phyloP scores from a whole-genome alignment of 2,113 vertebrate species.

The Empidonax alnorum region DNA sequence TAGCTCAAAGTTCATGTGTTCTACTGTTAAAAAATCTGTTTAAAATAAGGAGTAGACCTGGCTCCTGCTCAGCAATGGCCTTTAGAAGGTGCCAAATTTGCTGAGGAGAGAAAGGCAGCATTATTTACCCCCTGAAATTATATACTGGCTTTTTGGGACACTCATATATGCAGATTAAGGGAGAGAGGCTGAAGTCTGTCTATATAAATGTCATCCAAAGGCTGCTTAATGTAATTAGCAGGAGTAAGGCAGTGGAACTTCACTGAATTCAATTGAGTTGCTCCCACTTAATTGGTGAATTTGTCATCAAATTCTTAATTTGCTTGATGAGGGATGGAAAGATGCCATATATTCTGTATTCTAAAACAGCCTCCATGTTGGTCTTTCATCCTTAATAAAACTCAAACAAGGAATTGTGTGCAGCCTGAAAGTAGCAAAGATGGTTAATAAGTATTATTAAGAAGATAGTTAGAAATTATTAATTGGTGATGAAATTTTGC shows the following conservation, averaged over 20 bases:
- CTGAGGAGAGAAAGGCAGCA: not conserved
- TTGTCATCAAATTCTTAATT: slow-evolving; percentile 12
- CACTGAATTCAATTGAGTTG: not conserved
- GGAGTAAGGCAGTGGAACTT: not conserved
- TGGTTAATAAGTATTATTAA: not conserved
- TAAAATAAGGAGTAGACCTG: not conserved
- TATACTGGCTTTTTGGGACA: not conserved
- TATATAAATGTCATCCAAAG: not conserved
- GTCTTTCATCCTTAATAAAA: not conserved
- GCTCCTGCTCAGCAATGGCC: not conserved
- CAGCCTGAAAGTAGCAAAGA: not conserved
- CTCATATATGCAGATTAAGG: not conserved
- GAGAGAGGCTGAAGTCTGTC: not conserved
- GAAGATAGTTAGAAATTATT: not conserved
- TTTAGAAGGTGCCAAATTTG: not conserved
- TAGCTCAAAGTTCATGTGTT: not conserved
- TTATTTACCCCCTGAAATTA: not conserved
- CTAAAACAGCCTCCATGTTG: not conserved
- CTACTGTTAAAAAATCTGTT: not conserved
- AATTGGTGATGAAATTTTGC: not conserved
- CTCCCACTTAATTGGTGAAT: not conserved
- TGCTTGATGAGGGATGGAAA: not conserved
- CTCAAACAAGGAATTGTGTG: not conserved
- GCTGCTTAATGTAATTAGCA: slow-evolving; percentile 3
- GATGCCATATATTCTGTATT: not conserved